Evolutionary conservation across 2,888 invertebrate genomes (phyloP).

Genomic region (Patella ulyssiponensis): DNA sequence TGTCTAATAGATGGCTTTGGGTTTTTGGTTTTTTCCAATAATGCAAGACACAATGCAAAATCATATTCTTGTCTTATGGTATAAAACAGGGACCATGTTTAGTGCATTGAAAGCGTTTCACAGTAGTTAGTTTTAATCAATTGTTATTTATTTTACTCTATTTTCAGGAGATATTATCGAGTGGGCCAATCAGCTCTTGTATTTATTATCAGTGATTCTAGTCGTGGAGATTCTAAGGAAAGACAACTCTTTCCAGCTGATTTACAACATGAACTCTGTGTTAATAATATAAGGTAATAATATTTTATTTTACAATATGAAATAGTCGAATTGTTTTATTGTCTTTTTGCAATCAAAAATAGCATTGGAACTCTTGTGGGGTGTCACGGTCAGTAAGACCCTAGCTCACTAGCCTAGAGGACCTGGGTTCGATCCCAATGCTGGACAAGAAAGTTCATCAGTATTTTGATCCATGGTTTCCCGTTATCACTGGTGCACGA

Average conservation of each 20-base stretch:
- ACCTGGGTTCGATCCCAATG: no score
- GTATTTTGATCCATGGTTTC: no score
- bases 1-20: no score
- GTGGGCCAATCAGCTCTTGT: constrained; percentile 69
- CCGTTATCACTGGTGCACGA: no score
- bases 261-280: constrained; percentile 76
- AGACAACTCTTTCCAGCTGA: constrained; percentile 67
- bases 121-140: constrained; percentile 13
- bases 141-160: not conserved
- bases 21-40: no score
- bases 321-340: not conserved
- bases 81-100: not conserved
- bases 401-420: no score
- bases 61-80: not conserved
- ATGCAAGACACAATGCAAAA: no score
- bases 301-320: no score
- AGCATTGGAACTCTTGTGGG: no score
- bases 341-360: not conserved
- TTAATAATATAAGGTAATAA: constrained; percentile 79
- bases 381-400: no score
- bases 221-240: constrained; percentile 68
- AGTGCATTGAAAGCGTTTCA: not conserved
- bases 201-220: constrained; percentile 72
- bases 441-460: no score
- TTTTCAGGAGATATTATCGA: constrained; percentile 57